Percentiles rank a stretch among this genome's conserved stretches.
phyloP scores from a whole-genome alignment of 2,113 vertebrate species.

The Sprattus sprattus region DNA sequence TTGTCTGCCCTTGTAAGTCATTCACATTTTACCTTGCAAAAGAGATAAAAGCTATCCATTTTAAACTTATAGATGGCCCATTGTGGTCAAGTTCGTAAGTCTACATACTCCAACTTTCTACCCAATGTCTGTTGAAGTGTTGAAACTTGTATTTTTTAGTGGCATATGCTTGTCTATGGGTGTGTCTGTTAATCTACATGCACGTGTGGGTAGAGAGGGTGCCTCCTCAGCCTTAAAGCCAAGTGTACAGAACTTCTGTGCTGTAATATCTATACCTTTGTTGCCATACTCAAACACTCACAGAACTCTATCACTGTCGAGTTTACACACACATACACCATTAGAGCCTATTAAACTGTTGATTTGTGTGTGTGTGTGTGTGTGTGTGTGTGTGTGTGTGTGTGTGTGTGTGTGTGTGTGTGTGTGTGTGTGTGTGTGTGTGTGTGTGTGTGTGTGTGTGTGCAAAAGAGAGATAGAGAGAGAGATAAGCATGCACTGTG shows the following conservation, averaged over 20 bases:
- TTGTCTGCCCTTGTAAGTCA: not conserved
- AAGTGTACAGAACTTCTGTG: conserved; percentile 56
- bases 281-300: not conserved
- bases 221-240: conserved; percentile 38
- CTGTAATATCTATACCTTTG: not conserved
- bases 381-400: too few relatives aligned
- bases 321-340: conserved; percentile 13
- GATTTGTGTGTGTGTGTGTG: too few relatives aligned
- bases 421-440: too few relatives aligned
- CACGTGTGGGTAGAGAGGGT: conserved; percentile 23
- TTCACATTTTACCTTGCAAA: not conserved
- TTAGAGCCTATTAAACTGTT: too few relatives aligned
- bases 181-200: conserved; percentile 14
- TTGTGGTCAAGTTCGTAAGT: not conserved
- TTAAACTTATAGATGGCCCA: not conserved
- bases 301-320: not conserved
- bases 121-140: not conserved
- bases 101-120: not conserved
- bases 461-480: not conserved
- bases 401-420: too few relatives aligned
- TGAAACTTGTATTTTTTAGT: not conserved
- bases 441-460: too few relatives aligned
- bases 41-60: not conserved
- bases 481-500: too few relatives aligned
- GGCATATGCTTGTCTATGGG: not conserved